These are phyloP conservation scores for Halichondria panicea DNA, from an alignment of 37 sponge, comb jelly and placozoan genomes.

Conservation along the genomic window DNA sequence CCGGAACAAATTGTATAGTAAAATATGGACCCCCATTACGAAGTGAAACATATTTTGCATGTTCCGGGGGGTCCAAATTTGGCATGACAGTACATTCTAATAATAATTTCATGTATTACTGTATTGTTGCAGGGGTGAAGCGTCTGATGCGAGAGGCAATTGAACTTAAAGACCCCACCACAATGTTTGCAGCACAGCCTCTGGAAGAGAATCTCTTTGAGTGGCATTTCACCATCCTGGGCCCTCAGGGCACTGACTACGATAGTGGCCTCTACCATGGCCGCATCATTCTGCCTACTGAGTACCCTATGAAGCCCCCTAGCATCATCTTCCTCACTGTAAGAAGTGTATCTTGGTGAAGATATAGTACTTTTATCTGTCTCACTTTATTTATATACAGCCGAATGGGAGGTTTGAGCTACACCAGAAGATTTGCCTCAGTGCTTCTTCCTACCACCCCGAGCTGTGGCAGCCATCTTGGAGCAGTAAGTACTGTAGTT, in stretches of 20 bases:
- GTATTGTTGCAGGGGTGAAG: constrained; percentile 82
- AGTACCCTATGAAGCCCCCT: constrained; percentile 99
- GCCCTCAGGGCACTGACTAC: constrained; percentile 81
- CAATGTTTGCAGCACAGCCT: constrained; percentile 90
- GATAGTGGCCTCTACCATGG: constrained; percentile 96
- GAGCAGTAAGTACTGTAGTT: constrained; percentile 82
- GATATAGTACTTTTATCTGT: not conserved
- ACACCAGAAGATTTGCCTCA: constrained; percentile 95
- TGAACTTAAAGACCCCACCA: constrained; percentile 89
- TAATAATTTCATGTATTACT: not conserved
- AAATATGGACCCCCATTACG: too few relatives aligned
- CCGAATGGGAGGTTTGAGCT: constrained; percentile 96
- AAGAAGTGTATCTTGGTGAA: constrained; percentile 34
- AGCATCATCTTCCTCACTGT: constrained; percentile 92
- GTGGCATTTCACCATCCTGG: constrained; percentile 98
- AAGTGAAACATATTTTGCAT: too few relatives aligned
- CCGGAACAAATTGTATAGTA: too few relatives aligned
- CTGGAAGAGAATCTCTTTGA: constrained; percentile 93
- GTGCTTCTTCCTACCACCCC: constrained; percentile 94
- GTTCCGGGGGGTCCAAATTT: too few relatives aligned
- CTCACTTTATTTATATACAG: constrained; percentile 16
- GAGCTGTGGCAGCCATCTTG: constrained; percentile 99
- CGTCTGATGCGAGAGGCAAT: constrained; percentile 96
- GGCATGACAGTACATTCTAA: not conserved
- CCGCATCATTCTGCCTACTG: constrained; percentile 88